Evolutionary conservation across 2,113 vertebrate genomes (phyloP), one percentile per base, ranked within the genome.

Genomic region (Caranx melampygus): DNA sequence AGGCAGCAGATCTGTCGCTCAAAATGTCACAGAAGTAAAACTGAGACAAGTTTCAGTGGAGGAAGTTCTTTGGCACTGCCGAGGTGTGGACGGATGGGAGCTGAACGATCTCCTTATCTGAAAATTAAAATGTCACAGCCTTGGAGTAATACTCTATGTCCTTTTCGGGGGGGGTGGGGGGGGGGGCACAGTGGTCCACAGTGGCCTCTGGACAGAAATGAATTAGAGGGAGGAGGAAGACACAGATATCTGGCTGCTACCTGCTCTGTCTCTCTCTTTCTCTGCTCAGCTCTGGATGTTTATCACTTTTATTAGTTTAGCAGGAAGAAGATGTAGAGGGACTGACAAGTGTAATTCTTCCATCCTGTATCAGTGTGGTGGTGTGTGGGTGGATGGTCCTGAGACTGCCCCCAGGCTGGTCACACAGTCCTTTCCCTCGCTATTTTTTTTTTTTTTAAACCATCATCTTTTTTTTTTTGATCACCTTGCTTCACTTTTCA

Each of bases 101-200:
- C 58, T 33, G 1, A 21, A 12, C 3, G 20, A 11, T 35, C 15
- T 69, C 31, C 26, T 59, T 62, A 49, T 49, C 49, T 71, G 26
- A 21, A 47, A 72, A 72, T 62, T 70, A 82, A 79, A 87, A 84
- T 79, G 78, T 81, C 75, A 72, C 70, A 62, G 67, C 59, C 66
- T 61, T 9, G 1, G 10, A 68, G 59, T 37, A 45, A 64, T 74
- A 26, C 26, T 26, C 26, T 26, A 57, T 76, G 61, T 75, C 66
- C 44, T 63, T 86, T 78, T 74, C 2, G 15, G 34, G 26, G 26
- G 1, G 26, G 26, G 26, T 26, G 26, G 26, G 26, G 26, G 26
- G 26, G 26, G 26, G 77, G 40, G 14, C 59, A 51, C 47, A 2
- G 4, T 3, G 6, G 15, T 64, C 75, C 64, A 40, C 34, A 49